Base-by-base conservation (phyloP, 1,140 invertebrate species). In the Chironomus tepperi region DNA sequence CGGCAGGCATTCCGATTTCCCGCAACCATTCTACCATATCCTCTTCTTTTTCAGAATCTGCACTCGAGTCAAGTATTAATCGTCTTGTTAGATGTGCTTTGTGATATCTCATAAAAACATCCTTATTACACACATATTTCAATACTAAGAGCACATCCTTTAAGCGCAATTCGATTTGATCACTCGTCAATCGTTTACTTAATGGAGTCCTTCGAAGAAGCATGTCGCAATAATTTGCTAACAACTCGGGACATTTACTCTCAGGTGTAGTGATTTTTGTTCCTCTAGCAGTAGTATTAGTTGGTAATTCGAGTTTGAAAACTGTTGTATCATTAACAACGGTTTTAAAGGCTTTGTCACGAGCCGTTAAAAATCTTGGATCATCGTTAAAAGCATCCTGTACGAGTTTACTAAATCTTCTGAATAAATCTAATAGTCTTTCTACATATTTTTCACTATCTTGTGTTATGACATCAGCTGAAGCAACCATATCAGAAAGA, bases 181-280 rank as follows among this genome's bases (percentile, higher is more conserved):
- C 98, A 75, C 94, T 96, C 3, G 96, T 98, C 34, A 99, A 88
- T 78, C 94, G 91, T 84, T 98, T 99, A 83, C 96, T 98, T 74
- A 99, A 85, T 24, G 95, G 94, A 67, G 97, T 99, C 83, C 97
- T 97, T 77, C 98, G 88, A 77, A 99, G 86, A 77, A 99, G 85
- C 93, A 99, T 97, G 91, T 99, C 98, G 91, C 98, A 99, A 87
- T 98, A 99, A 84, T 99, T 99, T 57, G 98, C 98, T 77, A 99
- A 85, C 73, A 99, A 87, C 85, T 99, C 98, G 16, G 98, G 98
- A 85, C 97, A 99, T 81, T 98, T 97, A 75, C 97, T 99, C 81
- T 99, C 98, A 2, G 95, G 95, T 73, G 84, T 82, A 42, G 88
- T 87, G 65, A 84, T 84, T 79, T 89, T 89, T 24, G 84, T 86